phyloP scores from a whole-genome alignment of 1,140 invertebrate genomes.

The Camponotus floridanus region DNA sequence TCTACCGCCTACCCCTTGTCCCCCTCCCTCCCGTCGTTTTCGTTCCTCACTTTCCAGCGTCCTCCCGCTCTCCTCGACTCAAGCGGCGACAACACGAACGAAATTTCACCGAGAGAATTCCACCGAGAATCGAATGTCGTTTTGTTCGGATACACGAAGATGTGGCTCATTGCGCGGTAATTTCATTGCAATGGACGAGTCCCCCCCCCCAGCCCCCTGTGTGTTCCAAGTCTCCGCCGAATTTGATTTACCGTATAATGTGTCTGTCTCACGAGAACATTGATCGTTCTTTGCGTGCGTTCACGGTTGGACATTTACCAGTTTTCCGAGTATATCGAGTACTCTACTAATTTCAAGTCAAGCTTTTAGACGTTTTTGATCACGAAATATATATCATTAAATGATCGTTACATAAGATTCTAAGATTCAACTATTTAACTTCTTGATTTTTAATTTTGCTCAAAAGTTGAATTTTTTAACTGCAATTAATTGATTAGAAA shows the following conservation, averaged over 20 bases:
- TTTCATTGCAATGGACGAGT: conserved; percentile 51
- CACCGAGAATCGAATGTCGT: conserved; percentile 36
- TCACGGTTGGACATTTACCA: conserved; percentile 13
- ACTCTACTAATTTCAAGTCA: not conserved
- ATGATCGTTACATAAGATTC: not conserved
- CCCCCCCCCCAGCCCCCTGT: not conserved
- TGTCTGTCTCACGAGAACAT: conserved; percentile 31
- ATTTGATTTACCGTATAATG: conserved; percentile 52
- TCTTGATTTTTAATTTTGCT: not conserved
- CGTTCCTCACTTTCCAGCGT: not conserved
- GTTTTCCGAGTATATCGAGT: not conserved
- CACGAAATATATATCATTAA: not conserved
- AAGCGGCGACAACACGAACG: conserved; percentile 21
- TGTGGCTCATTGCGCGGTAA: conserved; percentile 50
- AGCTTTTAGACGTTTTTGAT: not conserved
- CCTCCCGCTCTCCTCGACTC: conserved; percentile 19
- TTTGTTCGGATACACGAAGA: conserved; percentile 52
- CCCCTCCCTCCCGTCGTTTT: not conserved
- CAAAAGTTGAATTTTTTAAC: not conserved
- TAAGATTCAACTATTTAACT: not conserved
- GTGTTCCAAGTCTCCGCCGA: conserved; percentile 37
- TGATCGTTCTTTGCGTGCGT: conserved; percentile 26
- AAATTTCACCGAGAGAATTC: conserved; percentile 45
- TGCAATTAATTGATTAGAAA: not conserved
- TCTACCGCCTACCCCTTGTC: not conserved